These are phyloP conservation scores for Orycteropus afer DNA, from an alignment of 2,113 vertebrate species.

Conservation along the genomic window DNA sequence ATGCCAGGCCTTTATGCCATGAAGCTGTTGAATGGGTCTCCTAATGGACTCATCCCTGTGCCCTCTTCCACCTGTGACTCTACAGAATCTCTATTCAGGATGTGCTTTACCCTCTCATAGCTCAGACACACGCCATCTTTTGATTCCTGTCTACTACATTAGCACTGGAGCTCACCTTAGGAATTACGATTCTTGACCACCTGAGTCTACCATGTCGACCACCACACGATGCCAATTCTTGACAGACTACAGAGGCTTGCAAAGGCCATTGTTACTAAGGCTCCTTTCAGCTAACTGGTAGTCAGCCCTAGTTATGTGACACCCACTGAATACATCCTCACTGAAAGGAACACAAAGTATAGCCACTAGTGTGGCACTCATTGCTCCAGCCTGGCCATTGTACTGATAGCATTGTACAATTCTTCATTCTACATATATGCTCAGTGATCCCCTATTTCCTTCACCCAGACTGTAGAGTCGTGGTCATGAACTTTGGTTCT, in stretches of 20 bases:
- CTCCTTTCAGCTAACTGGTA: background rate
- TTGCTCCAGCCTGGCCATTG: background rate
- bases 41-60: too few relatives aligned
- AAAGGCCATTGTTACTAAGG: background rate
- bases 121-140: too few relatives aligned
- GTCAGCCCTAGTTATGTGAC: background rate
- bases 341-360: too few relatives aligned
- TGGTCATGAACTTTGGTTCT: rapidly evolving
- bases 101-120: too few relatives aligned
- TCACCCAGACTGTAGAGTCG: rapidly evolving
- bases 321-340: background rate
- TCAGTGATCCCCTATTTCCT: rapidly evolving
- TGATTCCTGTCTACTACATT: background rate
- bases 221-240: background rate
- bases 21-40: too few relatives aligned
- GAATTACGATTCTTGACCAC: background rate
- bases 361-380: rapidly evolving
- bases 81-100: too few relatives aligned
- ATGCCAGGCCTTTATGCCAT: too few relatives aligned
- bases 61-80: too few relatives aligned
- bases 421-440: background rate
- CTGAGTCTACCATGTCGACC: background rate
- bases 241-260: background rate
- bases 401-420: rapidly evolving
- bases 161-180: background rate